Evolutionary conservation across 2,113 vertebrate genomes (phyloP).

Genomic region (Poeciliopsis turrubarensis): DNA sequence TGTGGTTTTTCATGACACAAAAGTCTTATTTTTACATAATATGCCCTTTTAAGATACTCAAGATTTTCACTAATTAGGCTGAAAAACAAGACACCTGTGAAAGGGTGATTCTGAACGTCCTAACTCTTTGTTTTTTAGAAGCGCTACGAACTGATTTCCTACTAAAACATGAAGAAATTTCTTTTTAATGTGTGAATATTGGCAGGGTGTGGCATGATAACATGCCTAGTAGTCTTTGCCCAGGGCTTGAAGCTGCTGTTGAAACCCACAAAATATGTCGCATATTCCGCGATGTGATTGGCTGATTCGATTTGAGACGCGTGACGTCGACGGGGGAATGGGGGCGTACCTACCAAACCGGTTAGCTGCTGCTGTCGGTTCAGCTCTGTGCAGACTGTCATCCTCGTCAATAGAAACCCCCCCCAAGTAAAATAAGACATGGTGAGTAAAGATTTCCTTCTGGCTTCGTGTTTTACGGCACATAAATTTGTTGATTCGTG

Average conservation of each 20-base stretch:
- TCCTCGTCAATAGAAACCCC: not conserved
- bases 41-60: not conserved
- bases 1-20: no score
- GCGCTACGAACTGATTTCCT: not conserved
- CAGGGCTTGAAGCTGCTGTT: not conserved
- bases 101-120: not conserved
- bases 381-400: not conserved
- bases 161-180: no score
- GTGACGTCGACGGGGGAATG: conserved; percentile 42
- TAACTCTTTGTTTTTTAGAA: not conserved
- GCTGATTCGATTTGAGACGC: not conserved
- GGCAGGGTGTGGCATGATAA: not conserved
- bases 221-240: not conserved
- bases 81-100: no score
- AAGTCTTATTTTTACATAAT: no score
- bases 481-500: accelerated
- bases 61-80: no score
- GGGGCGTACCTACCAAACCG: conserved; percentile 6
- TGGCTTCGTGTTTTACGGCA: accelerated
- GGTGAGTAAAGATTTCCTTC: conserved; percentile 22
- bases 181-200: not conserved
- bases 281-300: conserved; percentile 44
- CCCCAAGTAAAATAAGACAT: conserved; percentile 22
- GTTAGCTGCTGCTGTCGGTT: conserved; percentile 3
- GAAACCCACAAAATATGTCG: conserved; percentile 2